Base-by-base conservation (phyloP, 2,113 vertebrate genomes). In the Lophura nycthemera region DNA sequence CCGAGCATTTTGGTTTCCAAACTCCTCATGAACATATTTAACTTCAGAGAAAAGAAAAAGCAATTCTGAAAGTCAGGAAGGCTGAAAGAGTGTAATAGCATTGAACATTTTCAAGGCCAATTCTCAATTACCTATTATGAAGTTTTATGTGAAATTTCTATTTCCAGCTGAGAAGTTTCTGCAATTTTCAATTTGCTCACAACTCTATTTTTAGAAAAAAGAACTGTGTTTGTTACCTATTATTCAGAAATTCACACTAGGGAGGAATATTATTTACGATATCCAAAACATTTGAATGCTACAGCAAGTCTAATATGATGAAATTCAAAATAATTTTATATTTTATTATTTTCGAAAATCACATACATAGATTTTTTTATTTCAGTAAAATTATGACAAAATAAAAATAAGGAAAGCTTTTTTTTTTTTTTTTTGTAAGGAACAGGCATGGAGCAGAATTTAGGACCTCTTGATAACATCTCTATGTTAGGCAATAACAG, bases 61-160 rank as follows among this genome's bases (percentile, higher is more conserved):
- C 3, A 29, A 34, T 63, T 67, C 38, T 14, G 70, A 2, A 70
- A 77, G 12, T 27, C 7, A 60, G 6, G 27, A 79, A 7, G 11
- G 20, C 13, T 71, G 47, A 45, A 80, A 50, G 6, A 0, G 0
- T 8, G 4, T 25, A 52, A 71, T 13, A 12, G 6, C 18, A 1
- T 9, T 22, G 42, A 18, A 8, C 24, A 10, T 34, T 69, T 80
- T 7, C 8, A 69, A n/a, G n/a, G 45, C 38, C 20, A 27, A 63
- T n/a, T 70, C 27, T 83, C 61, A 63, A 8, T 73, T 27, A 56
- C 7, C 40, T 42, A 17, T 60, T 36, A 59, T 5, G 14, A 80
- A 73, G 18, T 67, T 66, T 67, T n/a, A 61, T 7, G 32, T 24
- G 14, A 34, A 60, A 61, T 67, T 60, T 60, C 32, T 50, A 17